Evolutionary conservation across 2,888 invertebrate species (phyloP), one percentile per base, ranked within the genome.

Genomic region (Synergus gifuensis): DNA sequence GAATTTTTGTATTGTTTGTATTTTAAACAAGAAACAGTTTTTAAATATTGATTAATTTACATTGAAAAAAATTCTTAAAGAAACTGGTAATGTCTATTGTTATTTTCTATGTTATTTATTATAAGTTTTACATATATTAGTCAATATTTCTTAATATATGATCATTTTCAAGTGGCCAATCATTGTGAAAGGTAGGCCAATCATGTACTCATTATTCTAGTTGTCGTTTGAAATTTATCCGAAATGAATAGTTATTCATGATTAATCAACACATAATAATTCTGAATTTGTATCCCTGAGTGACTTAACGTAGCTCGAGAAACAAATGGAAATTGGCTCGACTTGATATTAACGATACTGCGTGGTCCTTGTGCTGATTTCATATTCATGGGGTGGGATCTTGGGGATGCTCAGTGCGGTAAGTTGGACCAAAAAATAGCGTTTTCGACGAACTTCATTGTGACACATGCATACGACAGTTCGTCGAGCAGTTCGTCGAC

Each of bases 381-480:
- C 81, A 84, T 87, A 90, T 90, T 90, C 88, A 90, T 89, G 87
- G 88, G 83, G 85, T 88, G 89, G 88, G 88, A 89, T 84, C 84
- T 81, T 80, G 81, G 85, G 85, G 85, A 82, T 77, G 78, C 77
- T 81, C 82, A 76, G 44, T 44, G 46, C 76, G 63, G 76, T 82
- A 84, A 83, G 81, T 84, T 82, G 79, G 78, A 82, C 85, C 81
- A 82, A 87, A 86, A 87, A 89, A 86, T 83, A 79, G 76, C n/a
- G 36, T 54, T 73, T 69, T 69, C 69, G 69, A 49, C 69, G 49
- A 69, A 49, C 46, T 69, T 46, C 28, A 49, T 49, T 14, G 11
- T n/a, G 49, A 73, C 54, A 73, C 36, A 16, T 49, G 11, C 36
- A 73, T 54, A 54, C 54, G 36, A 58, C 73, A 54, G 40, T 40